Base-by-base conservation (phyloP, 2,797 vertebrate genomes). In the Xenopus petersii region DNA sequence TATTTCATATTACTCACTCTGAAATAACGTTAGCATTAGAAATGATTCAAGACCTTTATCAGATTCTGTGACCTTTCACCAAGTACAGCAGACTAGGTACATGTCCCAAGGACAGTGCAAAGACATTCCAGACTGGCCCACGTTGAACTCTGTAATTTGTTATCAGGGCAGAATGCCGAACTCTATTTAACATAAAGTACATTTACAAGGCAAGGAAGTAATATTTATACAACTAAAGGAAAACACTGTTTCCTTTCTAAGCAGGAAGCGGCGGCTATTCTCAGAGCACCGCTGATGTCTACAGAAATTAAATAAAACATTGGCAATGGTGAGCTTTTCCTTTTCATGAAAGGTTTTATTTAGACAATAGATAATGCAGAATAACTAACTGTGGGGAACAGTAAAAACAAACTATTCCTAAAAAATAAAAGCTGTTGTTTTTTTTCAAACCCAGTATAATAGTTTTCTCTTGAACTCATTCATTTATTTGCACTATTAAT, bases 211-310 rank as follows among this genome's bases (percentile, higher is more conserved):
- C 0, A 0, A 87, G 91, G 88, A 92, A 91, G 86, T 79, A 2
- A n/a, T 83, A 87, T 87, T 92, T 90, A 91, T 86, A 81, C 79
- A 87, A 88, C 83, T 75, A 64, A 85, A 88, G 88, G 89, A 92
- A 91, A 84, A 85, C 69, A 73, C 82, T 64, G 80, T 85, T 92
- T 93, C 89, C 89, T 90, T 81, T 85, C 88, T 71, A 2, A 10
- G 67, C 88, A 89, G 89, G 88, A 93, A 92, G 84, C 78, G 48
- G 77, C 71, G 86, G 83, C 87, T 91, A 88, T 91, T 92, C 87
- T 91, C 85, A 86, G 86, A 82, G 42, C 80, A 81, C 85, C 58
- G 3, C 77, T 51, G 73, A 81, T 79, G 69, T 77, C 80, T 78
- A 76, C 51, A 82, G 85, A 84, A 75, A 81, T 88, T 84, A 85